phyloP scores from a whole-genome alignment of 2,113 vertebrate species.

The Actinemys pallida region DNA sequence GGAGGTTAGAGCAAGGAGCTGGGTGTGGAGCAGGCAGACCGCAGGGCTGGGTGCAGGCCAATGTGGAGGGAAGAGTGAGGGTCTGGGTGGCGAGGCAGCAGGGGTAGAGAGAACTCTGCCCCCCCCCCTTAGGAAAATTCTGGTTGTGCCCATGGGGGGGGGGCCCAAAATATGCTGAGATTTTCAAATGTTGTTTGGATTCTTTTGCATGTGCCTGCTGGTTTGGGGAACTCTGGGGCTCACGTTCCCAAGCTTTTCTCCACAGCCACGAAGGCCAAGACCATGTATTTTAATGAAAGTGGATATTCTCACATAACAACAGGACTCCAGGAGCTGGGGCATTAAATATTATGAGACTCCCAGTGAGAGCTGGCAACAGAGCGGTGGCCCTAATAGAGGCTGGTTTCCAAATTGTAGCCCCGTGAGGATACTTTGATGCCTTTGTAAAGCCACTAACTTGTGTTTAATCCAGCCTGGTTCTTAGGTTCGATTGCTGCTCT shows the following conservation, averaged over 20 bases:
- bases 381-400: accelerated
- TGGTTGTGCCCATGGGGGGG: too few species aligned
- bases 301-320: background rate
- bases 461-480: background rate
- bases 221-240: accelerated
- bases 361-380: accelerated
- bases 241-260: background rate
- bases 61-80: background rate
- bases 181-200: background rate
- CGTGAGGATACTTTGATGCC: accelerated
- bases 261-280: background rate
- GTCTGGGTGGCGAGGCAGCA: background rate
- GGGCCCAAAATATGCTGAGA: background rate
- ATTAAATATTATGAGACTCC: background rate
- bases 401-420: background rate
- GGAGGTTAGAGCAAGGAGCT: background rate
- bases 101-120: background rate
- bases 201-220: background rate
- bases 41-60: too few species aligned
- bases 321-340: background rate
- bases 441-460: background rate
- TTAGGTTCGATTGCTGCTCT: background rate
- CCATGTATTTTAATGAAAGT: background rate
- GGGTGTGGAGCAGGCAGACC: background rate
- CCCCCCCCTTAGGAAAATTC: too few species aligned